Evolutionary conservation across 2,113 vertebrate genomes (phyloP).

Genomic region (Scomber colias): DNA sequence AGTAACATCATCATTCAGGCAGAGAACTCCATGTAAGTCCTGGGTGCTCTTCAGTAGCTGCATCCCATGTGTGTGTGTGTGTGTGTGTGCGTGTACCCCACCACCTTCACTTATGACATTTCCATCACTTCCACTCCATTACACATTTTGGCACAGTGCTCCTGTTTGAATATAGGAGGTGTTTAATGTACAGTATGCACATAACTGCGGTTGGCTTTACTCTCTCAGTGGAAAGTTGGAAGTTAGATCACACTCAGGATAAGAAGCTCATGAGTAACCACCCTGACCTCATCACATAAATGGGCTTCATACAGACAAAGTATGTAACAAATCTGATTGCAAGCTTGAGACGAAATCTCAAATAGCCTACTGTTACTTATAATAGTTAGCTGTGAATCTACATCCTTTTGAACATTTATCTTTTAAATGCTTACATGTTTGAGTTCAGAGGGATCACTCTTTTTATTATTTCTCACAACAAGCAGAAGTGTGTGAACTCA

Average conservation of each 20-base stretch:
- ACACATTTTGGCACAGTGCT: neutral
- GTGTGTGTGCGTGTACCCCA: neutral
- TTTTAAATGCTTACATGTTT: too few relatives aligned
- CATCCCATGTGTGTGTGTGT: neutral
- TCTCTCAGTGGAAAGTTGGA: slow-evolving; percentile 8
- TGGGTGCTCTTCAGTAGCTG: slow-evolving; percentile 4
- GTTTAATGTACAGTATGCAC: neutral
- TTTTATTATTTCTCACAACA: too few relatives aligned
- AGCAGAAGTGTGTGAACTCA: too few relatives aligned
- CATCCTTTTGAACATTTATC: too few relatives aligned
- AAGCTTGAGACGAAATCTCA: too few relatives aligned
- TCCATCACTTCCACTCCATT: slow-evolving; percentile 37
- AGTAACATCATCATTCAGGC: slow-evolving; percentile 32
- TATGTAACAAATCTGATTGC: too few relatives aligned
- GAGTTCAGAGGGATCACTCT: too few relatives aligned
- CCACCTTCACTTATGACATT: slow-evolving; percentile 28
- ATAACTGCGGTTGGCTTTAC: neutral
- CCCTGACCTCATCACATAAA: neutral
- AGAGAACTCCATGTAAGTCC: slow-evolving; percentile 73
- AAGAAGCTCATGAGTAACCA: neutral
- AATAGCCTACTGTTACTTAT: too few relatives aligned
- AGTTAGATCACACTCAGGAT: slow-evolving; percentile 1
- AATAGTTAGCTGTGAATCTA: too few relatives aligned
- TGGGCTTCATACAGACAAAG: neutral
- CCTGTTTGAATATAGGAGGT: neutral